These are phyloP conservation scores for Parthenolecanium corni DNA, from an alignment of 2,888 invertebrate genomes.

Conservation along the genomic window DNA sequence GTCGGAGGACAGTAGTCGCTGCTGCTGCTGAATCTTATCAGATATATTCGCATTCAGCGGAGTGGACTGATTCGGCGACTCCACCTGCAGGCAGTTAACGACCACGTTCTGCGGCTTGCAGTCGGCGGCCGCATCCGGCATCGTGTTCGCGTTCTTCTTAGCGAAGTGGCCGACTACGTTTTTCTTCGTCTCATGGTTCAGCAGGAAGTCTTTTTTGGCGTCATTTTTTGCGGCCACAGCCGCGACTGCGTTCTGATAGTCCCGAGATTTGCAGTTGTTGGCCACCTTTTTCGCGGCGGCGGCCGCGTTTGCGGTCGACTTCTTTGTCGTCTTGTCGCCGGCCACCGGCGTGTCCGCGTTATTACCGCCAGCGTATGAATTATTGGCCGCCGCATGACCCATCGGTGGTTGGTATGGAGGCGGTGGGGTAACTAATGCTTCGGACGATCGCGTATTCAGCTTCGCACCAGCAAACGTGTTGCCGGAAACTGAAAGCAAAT, in stretches of 20 bases:
- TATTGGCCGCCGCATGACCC: background rate
- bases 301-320: background rate
- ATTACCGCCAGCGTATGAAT: background rate
- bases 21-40: conserved; percentile 49
- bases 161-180: background rate
- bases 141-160: conserved; percentile 21
- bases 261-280: conserved; percentile 13
- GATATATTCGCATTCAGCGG: conserved; percentile 40
- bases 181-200: conserved; percentile 11
- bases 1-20: conserved; percentile 38
- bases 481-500: conserved; percentile 1
- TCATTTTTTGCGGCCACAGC: background rate
- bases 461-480: conserved; percentile 1
- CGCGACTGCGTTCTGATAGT: background rate
- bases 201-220: background rate
- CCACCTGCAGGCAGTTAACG: conserved; percentile 10
- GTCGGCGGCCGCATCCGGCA: background rate
- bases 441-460: conserved; percentile 1
- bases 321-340: background rate
- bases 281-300: conserved; percentile 8
- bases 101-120: conserved; percentile 7
- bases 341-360: background rate
- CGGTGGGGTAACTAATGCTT: background rate
- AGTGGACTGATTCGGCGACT: background rate
- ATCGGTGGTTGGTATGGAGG: conserved; percentile 4